Conservation (phyloP, 2,888 invertebrate species). For the Cremastinae sp. region DNA sequence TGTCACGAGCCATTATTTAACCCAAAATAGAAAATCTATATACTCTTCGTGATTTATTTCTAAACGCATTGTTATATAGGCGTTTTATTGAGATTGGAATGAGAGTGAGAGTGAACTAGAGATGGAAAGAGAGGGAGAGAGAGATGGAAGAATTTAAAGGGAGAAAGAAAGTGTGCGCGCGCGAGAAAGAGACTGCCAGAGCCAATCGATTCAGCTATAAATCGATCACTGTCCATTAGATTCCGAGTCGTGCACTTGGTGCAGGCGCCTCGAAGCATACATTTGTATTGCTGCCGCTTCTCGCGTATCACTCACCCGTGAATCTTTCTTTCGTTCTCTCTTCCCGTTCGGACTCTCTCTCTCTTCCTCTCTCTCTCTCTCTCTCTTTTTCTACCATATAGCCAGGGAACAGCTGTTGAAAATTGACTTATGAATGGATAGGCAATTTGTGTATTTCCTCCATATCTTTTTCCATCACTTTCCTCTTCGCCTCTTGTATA, state of each 20-base stretch:
- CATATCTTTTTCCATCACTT: slow-evolving; percentile 52
- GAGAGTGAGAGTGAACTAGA: background rate
- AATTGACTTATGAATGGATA: slow-evolving; percentile 58
- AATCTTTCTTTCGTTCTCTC: slow-evolving; percentile 24
- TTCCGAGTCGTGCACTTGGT: slow-evolving; percentile 57
- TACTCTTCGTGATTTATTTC: background rate
- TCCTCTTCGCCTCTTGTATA: background rate
- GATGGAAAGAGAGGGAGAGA: slow-evolving; percentile 10
- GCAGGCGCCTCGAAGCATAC: slow-evolving; percentile 58
- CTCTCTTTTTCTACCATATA: slow-evolving; percentile 29
- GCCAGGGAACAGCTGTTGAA: slow-evolving; percentile 27
- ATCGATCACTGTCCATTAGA: slow-evolving; percentile 67
- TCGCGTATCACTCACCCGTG: slow-evolving; percentile 51
- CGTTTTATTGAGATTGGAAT: background rate
- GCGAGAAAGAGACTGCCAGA: slow-evolving; percentile 56
- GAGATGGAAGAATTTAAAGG: background rate
- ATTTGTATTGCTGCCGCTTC: slow-evolving; percentile 58
- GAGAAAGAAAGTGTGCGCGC: slow-evolving; percentile 2
- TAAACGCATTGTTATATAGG: slow-evolving; percentile 5
- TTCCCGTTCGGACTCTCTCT: slow-evolving; percentile 18
- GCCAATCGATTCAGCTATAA: slow-evolving; percentile 63
- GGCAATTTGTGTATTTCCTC: slow-evolving; percentile 51
- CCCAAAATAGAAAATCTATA: no score
- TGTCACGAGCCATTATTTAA: no score
- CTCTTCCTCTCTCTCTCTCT: slow-evolving; percentile 19